Conservation (phyloP, 2,888 invertebrate genomes). For the Leucoma salicis region DNA sequence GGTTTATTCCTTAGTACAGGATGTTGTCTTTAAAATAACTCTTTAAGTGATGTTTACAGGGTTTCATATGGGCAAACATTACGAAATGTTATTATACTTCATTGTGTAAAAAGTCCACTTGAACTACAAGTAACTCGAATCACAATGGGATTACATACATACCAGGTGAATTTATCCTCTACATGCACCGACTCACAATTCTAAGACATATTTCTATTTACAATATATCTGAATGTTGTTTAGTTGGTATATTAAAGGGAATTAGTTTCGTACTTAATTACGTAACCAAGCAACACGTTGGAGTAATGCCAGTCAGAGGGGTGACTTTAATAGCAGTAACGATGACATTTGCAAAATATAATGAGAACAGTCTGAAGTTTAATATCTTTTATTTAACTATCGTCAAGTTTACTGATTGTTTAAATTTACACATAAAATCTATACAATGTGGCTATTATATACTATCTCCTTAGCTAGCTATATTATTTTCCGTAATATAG, state of each 20-base stretch:
- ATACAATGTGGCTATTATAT: not conserved
- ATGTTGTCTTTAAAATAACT: too few species aligned
- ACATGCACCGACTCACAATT: too few species aligned
- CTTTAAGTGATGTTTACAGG: too few species aligned
- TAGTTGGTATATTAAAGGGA: conserved; percentile 26
- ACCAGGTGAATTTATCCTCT: too few species aligned
- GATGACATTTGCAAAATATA: conserved; percentile 31
- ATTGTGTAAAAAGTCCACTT: too few species aligned
- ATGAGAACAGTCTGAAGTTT: not conserved
- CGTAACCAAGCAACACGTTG: conserved; percentile 35
- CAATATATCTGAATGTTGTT: too few species aligned
- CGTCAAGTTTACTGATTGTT: not conserved
- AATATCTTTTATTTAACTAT: not conserved
- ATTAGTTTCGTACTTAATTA: conserved; percentile 33
- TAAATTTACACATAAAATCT: not conserved
- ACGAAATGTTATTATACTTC: too few species aligned
- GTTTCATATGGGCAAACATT: too few species aligned
- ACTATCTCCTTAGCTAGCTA: conserved; percentile 12
- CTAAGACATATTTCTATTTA: too few species aligned
- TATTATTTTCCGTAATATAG: conserved; percentile 24
- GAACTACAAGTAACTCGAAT: too few species aligned
- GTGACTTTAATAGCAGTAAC: conserved; percentile 28
- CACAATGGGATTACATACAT: too few species aligned
- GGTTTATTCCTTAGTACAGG: too few species aligned
- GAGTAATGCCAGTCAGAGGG: conserved; percentile 34